These are phyloP conservation scores for Bombus turneri DNA, from an alignment of 1,140 invertebrate genomes.

Conservation along the genomic window DNA sequence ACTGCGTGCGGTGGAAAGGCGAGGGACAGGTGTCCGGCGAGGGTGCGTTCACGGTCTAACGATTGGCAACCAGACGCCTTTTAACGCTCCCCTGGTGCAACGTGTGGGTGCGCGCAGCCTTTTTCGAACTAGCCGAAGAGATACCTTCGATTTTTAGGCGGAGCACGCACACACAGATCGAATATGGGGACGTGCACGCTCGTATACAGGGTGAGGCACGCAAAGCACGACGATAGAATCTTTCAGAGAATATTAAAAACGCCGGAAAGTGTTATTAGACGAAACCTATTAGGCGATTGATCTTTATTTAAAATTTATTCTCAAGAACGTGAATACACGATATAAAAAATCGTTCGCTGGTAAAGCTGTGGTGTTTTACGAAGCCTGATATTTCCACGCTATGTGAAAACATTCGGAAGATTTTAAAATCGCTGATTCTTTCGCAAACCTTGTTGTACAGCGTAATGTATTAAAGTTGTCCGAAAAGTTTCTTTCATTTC, in stretches of 20 bases:
- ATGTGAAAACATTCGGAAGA: not conserved
- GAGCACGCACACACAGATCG: not conserved
- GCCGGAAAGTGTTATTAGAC: not conserved
- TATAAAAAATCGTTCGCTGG: too few species aligned
- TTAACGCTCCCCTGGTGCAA: constrained; percentile 47
- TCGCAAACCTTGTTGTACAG: not conserved
- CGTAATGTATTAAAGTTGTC: not conserved
- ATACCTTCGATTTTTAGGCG: constrained; percentile 44
- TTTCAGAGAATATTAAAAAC: not conserved
- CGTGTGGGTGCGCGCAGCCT: constrained; percentile 39
- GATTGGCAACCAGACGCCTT: constrained; percentile 52
- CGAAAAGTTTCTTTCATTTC: too few species aligned
- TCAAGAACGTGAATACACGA: too few species aligned
- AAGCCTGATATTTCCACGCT: not conserved
- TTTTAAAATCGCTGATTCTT: not conserved
- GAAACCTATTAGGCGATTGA: not conserved
- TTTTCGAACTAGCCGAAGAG: constrained; percentile 43
- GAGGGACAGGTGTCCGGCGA: constrained; percentile 68
- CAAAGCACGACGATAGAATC: not conserved
- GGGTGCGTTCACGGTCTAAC: constrained; percentile 70
- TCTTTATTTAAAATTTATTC: not conserved
- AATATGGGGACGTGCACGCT: not conserved
- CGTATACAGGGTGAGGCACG: not conserved
- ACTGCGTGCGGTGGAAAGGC: constrained; percentile 40
- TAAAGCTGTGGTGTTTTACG: not conserved